Evolutionary conservation across 2,797 vertebrate species (phyloP).

Genomic region (Synanceia verrucosa): DNA sequence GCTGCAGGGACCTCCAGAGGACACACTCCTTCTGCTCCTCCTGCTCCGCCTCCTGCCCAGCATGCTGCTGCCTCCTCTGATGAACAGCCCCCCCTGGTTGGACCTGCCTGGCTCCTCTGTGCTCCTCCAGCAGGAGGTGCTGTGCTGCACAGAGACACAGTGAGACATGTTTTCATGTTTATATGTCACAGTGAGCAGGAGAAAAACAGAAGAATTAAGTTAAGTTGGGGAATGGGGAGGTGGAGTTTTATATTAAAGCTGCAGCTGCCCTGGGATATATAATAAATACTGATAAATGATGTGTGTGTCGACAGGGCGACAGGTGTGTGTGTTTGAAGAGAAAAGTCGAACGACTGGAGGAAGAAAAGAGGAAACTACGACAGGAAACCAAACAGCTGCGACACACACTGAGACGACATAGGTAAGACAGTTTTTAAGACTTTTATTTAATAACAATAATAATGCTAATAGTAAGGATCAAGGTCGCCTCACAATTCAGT

Average conservation of each 20-base stretch:
- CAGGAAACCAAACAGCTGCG: slow-evolving; percentile 28
- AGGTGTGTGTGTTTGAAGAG: slow-evolving; percentile 22
- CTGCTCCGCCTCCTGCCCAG: slow-evolving; percentile 53
- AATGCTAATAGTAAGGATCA: too few species aligned
- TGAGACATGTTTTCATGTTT: neutral
- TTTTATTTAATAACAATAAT: too few species aligned
- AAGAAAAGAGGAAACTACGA: slow-evolving; percentile 38
- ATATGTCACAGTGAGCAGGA: too few species aligned
- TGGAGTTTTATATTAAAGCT: too few species aligned
- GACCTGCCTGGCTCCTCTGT: slow-evolving; percentile 67
- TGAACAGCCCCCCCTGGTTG: neutral
- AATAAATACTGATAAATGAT: too few species aligned
- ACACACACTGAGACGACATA: slow-evolving; percentile 26
- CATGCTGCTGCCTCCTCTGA: slow-evolving; percentile 46
- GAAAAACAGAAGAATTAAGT: too few species aligned
- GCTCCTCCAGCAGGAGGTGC: slow-evolving; percentile 77
- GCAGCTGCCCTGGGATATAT: too few species aligned
- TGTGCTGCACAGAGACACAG: slow-evolving; percentile 77
- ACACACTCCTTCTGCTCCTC: slow-evolving; percentile 7
- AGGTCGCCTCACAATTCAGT: too few species aligned
- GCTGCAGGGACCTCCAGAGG: slow-evolving; percentile 43
- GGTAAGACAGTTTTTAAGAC: too few species aligned
- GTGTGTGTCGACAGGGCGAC: slow-evolving; percentile 24
- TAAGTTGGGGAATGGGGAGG: too few species aligned
- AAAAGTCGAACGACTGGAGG: slow-evolving; percentile 12